These are phyloP conservation scores for Luidia sarsii DNA, from an alignment of 53 echinoderm and acorn worm species.

Conservation along the genomic window DNA sequence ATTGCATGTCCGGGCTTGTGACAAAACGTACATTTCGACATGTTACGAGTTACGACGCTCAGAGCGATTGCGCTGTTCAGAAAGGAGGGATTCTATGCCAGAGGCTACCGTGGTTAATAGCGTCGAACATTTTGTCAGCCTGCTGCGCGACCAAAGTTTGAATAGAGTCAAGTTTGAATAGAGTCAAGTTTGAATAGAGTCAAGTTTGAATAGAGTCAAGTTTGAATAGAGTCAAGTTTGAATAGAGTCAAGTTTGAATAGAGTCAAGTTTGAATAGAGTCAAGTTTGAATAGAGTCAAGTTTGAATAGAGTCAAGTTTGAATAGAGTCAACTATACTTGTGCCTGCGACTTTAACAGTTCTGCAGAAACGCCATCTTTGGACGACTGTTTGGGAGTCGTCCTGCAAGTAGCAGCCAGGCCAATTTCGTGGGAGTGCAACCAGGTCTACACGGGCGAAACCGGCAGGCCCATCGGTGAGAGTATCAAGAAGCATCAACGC, in stretches of 20 bases:
- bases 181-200: not conserved
- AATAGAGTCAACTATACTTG: not conserved
- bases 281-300: not conserved
- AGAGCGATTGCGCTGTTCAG: not conserved
- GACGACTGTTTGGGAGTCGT: not conserved
- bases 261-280: not conserved
- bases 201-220: not conserved
- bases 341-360: not conserved
- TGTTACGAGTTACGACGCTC: not conserved
- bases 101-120: not conserved
- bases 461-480: no score
- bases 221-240: not conserved
- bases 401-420: not conserved
- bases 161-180: not conserved
- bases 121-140: not conserved
- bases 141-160: slow-evolving; percentile 4
- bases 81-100: not conserved
- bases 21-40: not conserved
- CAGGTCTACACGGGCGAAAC: no score
- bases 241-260: not conserved
- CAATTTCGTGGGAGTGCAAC: no score
- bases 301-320: not conserved
- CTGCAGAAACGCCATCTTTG: not conserved
- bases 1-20: not conserved
- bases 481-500: no score